Conservation (phyloP, 2,888 invertebrate species). For the Nysson spinosus region DNA sequence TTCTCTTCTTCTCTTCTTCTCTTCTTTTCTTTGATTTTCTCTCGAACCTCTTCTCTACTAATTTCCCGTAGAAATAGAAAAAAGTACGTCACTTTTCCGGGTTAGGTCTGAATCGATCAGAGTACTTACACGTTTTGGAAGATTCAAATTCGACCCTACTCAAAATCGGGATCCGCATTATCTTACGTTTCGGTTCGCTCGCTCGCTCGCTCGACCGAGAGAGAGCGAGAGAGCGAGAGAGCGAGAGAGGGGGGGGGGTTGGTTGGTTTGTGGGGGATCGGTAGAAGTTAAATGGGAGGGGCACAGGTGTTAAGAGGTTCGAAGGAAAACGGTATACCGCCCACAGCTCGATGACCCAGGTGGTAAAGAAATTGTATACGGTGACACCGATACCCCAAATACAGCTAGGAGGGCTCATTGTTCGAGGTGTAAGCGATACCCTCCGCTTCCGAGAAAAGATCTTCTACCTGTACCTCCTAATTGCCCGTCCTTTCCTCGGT, state of each 20-base stretch:
- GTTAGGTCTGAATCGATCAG: too few species aligned
- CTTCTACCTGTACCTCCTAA: slow-evolving; percentile 51
- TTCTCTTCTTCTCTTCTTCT: too few species aligned
- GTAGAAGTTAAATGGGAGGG: background rate
- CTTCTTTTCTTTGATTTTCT: too few species aligned
- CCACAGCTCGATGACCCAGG: slow-evolving; percentile 58
- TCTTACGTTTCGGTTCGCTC: background rate
- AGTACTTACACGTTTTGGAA: too few species aligned
- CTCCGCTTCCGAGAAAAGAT: slow-evolving; percentile 28
- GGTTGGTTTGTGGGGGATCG: background rate
- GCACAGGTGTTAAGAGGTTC: slow-evolving; percentile 44
- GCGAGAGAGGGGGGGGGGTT: background rate
- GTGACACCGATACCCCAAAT: slow-evolving; percentile 71
- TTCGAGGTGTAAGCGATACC: slow-evolving; percentile 66
- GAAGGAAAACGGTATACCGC: slow-evolving; percentile 28
- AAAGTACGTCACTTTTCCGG: too few species aligned
- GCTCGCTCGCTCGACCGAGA: background rate
- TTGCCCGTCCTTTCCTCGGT: slow-evolving; percentile 34
- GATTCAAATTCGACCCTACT: too few species aligned
- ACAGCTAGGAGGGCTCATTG: slow-evolving; percentile 61
- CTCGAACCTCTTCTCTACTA: too few species aligned
- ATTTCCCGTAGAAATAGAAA: too few species aligned
- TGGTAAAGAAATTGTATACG: slow-evolving; percentile 61
- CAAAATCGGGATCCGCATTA: background rate
- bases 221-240: background rate